Base-by-base conservation (phyloP, 1,140 invertebrate genomes). In the Eubasilissa regina region DNA sequence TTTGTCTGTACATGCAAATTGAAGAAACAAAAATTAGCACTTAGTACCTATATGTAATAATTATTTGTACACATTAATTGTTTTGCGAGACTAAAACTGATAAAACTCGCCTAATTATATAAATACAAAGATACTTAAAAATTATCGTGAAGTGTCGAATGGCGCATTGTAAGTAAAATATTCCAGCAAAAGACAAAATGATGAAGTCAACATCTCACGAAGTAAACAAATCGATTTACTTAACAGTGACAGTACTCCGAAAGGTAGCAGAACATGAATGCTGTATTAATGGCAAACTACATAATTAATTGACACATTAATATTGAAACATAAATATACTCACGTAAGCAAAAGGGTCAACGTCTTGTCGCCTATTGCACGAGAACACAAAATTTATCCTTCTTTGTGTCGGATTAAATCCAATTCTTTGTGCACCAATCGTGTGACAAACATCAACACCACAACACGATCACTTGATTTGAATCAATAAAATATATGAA, bases 141-240 rank as follows among this genome's bases (percentile, higher is more conserved):
- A 3, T 35, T 6, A 35, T 35, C 25, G 25, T 3, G 1, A 35
- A 35, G 25, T 35, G 25, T 35, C 25, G 6, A 35, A 6, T 35
- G 25, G 25, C 6, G 25, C 25, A 35, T 3, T 35, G 25, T 6
- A 3, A 35, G 6, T 35, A 35, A 35, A 35, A 35, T 6, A 35
- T 35, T 35, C 25, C 6, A 6, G 6, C 25, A 35, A 35, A 35
- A 35, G 25, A 35, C 6, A 35, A 35, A 35, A 35, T 48, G 55
- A 75, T 73, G 43, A 21, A 62, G 74, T 75, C 19, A 48, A 62
- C 56, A 35, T 62, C 56, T 25, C 56, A 76, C 64, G 72, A 81
- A 17, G 78, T 82, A 79, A 82, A 82, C 81, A 82, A 82, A 82
- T 82, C 81, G 78, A 82, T 82, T 76, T 66, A 51, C 17, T 25